These are phyloP conservation scores for Discoglossus pictus DNA, from an alignment of 2,797 vertebrate genomes.

Conservation along the genomic window DNA sequence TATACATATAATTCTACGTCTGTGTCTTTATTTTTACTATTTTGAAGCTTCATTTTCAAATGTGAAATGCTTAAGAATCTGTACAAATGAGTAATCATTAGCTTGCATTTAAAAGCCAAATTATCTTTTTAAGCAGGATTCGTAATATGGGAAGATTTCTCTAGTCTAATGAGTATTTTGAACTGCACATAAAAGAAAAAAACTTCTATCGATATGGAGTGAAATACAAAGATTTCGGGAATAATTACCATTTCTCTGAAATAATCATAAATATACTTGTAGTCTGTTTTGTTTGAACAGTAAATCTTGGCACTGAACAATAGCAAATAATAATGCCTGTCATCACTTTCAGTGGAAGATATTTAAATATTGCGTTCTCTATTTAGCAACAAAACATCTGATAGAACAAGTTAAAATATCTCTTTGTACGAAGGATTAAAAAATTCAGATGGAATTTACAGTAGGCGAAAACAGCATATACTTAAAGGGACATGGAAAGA, in stretches of 20 bases:
- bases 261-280: slow-evolving; percentile 27
- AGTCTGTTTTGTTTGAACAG: slow-evolving; percentile 32
- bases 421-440: no score
- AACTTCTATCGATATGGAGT: slow-evolving; percentile 35
- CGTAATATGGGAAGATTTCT: slow-evolving; percentile 23
- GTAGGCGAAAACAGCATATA: no score
- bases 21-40: slow-evolving; percentile 13
- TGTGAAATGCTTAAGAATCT: slow-evolving; percentile 22
- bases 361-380: slow-evolving; percentile 30
- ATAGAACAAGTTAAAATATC: no score
- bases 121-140: slow-evolving; percentile 38
- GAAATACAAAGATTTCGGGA: slow-evolving; percentile 27
- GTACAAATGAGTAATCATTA: slow-evolving; percentile 39
- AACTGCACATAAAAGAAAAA: slow-evolving; percentile 34
- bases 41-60: slow-evolving; percentile 14
- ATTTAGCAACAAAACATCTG: slow-evolving; percentile 18
- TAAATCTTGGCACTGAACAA: slow-evolving; percentile 39
- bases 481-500: no score
- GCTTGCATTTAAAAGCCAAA: slow-evolving; percentile 28
- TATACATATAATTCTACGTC: not conserved
- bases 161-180: slow-evolving; percentile 42
- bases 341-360: slow-evolving; percentile 21
- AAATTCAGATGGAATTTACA: no score
- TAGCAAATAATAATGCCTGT: slow-evolving; percentile 36
- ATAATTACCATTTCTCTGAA: slow-evolving; percentile 43